Evolutionary conservation across 2,888 invertebrate species (phyloP).

Genomic region (Pristionchus fissidentatus): DNA sequence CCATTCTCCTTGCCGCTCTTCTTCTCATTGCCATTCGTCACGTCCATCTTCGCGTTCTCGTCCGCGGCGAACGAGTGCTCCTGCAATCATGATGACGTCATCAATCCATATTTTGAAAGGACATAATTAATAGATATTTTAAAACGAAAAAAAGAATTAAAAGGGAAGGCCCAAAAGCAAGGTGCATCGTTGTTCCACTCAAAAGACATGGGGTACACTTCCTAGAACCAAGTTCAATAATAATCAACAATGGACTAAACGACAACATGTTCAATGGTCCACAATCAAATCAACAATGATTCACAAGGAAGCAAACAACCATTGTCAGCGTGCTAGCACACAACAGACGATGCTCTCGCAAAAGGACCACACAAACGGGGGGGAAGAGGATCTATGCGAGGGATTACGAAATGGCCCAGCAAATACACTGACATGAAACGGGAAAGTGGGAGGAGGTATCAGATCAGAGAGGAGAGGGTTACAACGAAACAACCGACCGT

Average conservation of each 20-base stretch:
- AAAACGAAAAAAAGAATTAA: neutral
- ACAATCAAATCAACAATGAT: neutral
- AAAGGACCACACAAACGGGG: neutral
- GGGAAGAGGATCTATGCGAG: neutral
- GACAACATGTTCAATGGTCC: neutral
- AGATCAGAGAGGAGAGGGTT: neutral
- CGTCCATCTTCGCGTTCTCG: constrained; percentile 46
- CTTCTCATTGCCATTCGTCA: neutral
- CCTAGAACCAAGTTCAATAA: too few relatives aligned
- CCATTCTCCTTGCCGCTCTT: constrained; percentile 19
- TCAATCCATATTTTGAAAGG: neutral
- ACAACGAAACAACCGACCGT: neutral
- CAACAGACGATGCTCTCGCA: too few relatives aligned
- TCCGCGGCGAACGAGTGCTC: constrained; percentile 23
- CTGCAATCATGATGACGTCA: constrained; percentile 1
- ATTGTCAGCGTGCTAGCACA: neutral
- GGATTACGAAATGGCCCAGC: neutral
- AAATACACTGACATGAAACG: neutral
- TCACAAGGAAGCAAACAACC: neutral
- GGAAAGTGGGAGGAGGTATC: neutral
- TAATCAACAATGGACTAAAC: too few relatives aligned
- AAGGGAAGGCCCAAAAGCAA: too few relatives aligned
- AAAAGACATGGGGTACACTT: neutral
- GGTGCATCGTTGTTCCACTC: too few relatives aligned
- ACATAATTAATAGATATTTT: neutral